Evolutionary conservation across 2,797 vertebrate genomes (phyloP).

Genomic region (Peromyscus attwateri): DNA sequence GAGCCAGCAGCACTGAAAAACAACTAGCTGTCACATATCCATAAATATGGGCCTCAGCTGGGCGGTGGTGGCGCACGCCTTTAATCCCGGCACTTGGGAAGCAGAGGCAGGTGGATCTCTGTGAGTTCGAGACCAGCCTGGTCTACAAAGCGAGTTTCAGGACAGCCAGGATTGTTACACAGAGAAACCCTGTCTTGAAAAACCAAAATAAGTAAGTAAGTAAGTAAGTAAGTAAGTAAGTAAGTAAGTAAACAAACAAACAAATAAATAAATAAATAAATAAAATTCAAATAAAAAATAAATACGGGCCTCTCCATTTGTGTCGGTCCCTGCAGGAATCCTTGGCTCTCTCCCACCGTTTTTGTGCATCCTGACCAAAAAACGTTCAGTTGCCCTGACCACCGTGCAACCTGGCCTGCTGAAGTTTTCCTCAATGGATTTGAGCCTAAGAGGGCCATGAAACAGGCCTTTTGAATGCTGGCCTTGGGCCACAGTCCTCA

Average conservation of each 20-base stretch:
- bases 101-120: too few relatives aligned
- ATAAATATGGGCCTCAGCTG: neutral
- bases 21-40: neutral
- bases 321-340: neutral
- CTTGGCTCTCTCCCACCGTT: neutral
- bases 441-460: neutral
- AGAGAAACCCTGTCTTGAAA: too few relatives aligned
- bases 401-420: neutral
- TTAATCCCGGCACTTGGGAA: too few relatives aligned
- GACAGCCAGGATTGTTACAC: too few relatives aligned
- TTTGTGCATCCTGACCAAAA: neutral
- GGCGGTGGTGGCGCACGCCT: too few relatives aligned
- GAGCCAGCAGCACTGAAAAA: neutral
- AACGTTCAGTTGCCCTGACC: neutral
- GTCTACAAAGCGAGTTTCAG: too few relatives aligned
- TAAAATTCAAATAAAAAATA: too few relatives aligned
- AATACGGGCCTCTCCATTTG: neutral
- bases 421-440: neutral
- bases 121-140: too few relatives aligned
- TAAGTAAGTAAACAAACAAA: too few relatives aligned
- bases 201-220: too few relatives aligned
- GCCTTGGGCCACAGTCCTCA: neutral
- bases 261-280: too few relatives aligned
- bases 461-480: neutral
- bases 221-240: too few relatives aligned